Evolutionary conservation across 1,140 invertebrate genomes (phyloP).

Genomic region (Drosophila punjabiensis): DNA sequence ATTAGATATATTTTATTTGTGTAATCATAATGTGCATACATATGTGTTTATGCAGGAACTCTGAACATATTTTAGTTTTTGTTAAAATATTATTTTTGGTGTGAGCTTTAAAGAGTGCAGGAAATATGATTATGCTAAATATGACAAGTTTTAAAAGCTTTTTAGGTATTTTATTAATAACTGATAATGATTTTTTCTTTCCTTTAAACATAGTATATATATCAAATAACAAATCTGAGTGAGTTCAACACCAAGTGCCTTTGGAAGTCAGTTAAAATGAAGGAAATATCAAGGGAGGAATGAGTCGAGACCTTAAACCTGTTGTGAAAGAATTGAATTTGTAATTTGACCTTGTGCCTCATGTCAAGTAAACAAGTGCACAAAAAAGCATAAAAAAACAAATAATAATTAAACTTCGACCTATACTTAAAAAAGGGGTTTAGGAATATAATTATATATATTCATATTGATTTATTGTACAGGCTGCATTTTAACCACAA

Average conservation of each 20-base stretch:
- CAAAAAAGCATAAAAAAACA: not conserved
- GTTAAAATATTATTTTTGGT: not conserved
- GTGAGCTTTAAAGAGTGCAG: not conserved
- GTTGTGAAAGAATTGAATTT: constrained; percentile 9
- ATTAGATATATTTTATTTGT: constrained; percentile 3
- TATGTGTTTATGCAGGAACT: not conserved
- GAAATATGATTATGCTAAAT: not conserved
- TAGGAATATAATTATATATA: not conserved
- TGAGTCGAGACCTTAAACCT: not conserved
- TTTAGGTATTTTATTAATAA: not conserved
- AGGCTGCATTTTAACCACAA: not conserved
- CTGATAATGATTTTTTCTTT: too few relatives aligned
- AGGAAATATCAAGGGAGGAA: not conserved
- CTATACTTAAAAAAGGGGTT: not conserved
- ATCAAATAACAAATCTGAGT: too few relatives aligned
- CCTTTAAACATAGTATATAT: not conserved
- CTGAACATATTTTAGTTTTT: not conserved
- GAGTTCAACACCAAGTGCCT: too few relatives aligned
- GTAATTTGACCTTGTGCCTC: constrained; percentile 28
- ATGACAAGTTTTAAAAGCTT: too few relatives aligned
- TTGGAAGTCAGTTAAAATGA: constrained; percentile 32
- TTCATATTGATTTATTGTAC: not conserved
- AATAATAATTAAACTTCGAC: not conserved
- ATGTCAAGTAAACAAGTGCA: constrained; percentile 1
- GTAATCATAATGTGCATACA: not conserved